Base-by-base conservation (phyloP, 2,797 vertebrate species). In the Craterocephalus amniculus region DNA sequence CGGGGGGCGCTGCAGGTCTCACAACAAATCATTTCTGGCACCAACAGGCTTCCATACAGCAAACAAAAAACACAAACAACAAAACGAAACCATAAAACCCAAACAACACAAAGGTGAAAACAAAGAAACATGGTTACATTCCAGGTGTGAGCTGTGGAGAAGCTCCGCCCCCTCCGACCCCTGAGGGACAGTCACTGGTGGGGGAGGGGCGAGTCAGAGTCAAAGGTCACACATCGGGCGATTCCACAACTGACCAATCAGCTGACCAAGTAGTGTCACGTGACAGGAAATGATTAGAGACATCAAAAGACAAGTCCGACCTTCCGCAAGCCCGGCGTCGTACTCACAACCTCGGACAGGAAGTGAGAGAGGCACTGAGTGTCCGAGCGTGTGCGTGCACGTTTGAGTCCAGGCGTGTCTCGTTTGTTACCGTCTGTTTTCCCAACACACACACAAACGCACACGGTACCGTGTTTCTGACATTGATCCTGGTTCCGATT, bases 341-440 rank as follows among this genome's bases (percentile, higher is more conserved):
- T 20, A 76, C 62, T 59, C 27, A 8, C 77, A 70, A 66, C 68
- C 43, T 16, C 4, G 56, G 63, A 62, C 59, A 56, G 63, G 77
- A 75, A 74, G 75, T 52, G 70, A 85, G 31, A 48, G 58, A 92
- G 91, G 89, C 92, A 92, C 91, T 90, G 84, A 75, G 70, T 82
- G 77, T 61, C 63, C 12, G 54, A 16, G 59, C 29, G 29, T 24
- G 63, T 38, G 36, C 35, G 35, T 38, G 36, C 40, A 45, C 8
- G 18, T 38, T 14, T n/a, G n/a, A 38, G 6, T 45, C 18, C 43
- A 20, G 6, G 48, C 36, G 34, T 43, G 66, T 38, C 67, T 56
- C 27, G 27, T 64, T 58, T 36, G 31, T 57, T 66, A 18, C n/a
- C n/a, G n/a, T n/a, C n/a, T n/a, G n/a, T n/a, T n/a, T n/a, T n/a